Conservation (phyloP, 92 coral and sea anemone species). For the Bergia puertoricense region DNA sequence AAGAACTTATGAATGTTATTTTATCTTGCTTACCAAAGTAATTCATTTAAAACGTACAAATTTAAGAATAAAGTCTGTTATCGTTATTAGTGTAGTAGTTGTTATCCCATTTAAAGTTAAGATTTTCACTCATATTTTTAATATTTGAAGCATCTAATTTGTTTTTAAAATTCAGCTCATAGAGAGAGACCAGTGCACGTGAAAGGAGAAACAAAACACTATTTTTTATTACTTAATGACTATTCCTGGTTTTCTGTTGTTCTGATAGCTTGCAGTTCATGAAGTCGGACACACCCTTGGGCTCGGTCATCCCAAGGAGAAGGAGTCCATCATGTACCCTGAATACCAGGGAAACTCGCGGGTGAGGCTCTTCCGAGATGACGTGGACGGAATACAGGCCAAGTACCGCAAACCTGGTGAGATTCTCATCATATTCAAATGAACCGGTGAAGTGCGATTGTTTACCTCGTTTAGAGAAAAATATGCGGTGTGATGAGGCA, state of each 20-base stretch:
- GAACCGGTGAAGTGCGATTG: background rate
- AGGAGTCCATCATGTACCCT: background rate
- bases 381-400: conserved; percentile 12
- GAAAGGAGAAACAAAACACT: too few relatives aligned
- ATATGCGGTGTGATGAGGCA: background rate
- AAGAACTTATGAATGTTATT: too few relatives aligned
- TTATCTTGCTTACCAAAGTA: too few relatives aligned
- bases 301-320: background rate
- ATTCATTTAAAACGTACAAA: too few relatives aligned
- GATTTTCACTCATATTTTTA: too few relatives aligned
- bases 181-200: too few relatives aligned
- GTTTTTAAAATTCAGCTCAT: background rate
- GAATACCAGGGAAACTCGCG: background rate
- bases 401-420: background rate
- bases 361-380: background rate
- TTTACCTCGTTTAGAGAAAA: background rate
- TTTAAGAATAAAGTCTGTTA: too few relatives aligned
- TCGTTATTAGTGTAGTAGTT: too few relatives aligned
- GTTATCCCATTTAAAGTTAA: too few relatives aligned
- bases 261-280: background rate
- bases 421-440: background rate
- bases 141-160: background rate
- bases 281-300: conserved; percentile 21
- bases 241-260: background rate
- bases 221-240: too few relatives aligned